Base-by-base conservation (phyloP, 2,113 vertebrate genomes). In the Delphinapterus leucas region DNA sequence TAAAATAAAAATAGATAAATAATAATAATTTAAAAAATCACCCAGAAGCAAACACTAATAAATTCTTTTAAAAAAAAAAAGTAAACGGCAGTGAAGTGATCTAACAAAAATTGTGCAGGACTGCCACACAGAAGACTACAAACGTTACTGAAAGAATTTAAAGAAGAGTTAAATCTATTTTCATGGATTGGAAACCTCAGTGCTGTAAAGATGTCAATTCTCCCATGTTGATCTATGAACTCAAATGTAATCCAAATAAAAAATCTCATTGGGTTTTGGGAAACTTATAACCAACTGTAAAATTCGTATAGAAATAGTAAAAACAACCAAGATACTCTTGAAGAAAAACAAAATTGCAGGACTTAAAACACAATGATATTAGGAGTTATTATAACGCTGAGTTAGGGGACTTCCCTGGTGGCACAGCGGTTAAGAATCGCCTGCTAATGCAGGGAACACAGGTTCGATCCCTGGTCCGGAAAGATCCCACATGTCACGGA, bases 191-290 rank as follows among this genome's bases (percentile, higher is more conserved):
- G 44, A 67, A 25, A 3, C 58, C 44, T 58, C 81, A 49, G 26
- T 2, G 15, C 2, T 2, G 2, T 25, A 6, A 44, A 41, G 70
- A 55, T 0, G 7, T 0, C 41, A 13, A 11, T 71, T 55, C 44
- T n/a, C 70, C 21, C 31, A 33, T 9, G 33, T 3, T 38, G 15
- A 67, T 28, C 15, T 25, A 41, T 8, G 47, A 53, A 25, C 17
- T 41, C 33, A 68, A 38, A 28, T 14, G 60, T 49, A 87, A 82
- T 11, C 18, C 25, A 70, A 61, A 53, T 33, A 70, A 47, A 38
- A 49, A n/a, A 41, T 28, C 80, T 47, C 41, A 13, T 0, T 36
- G n/a, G 60, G n/a, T 20, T 80, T 93, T 38, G n/a, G 49, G 26
- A 74, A 60, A 90, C 9, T 49, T 68, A 33, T 6, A 44, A 58